Base-by-base conservation (phyloP, 2,888 invertebrate genomes). In the Quadroppia sp. region DNA sequence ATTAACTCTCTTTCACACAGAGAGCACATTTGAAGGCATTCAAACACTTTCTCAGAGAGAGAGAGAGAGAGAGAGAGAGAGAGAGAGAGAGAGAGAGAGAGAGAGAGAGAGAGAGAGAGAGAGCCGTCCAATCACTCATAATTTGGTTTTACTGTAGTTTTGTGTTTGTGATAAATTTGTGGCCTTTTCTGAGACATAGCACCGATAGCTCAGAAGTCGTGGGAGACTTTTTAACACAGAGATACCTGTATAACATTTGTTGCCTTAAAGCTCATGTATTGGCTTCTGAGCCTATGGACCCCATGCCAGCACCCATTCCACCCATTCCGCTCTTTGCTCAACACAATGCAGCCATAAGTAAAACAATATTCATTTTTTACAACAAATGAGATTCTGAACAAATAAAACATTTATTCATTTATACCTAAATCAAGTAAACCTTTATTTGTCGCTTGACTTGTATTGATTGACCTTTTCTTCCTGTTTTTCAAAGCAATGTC, bases 71-170 rank as follows among this genome's bases (percentile, higher is more conserved):
- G 17, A 50, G 50, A n/a, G 13, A 25, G 23, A n/a, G 13, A n/a
- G 20, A 20, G 25, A 59, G 20, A 64, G 64, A 64, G 20, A 64
- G 64, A 36, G 4, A 7, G 36, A 36, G 36, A 36, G 36, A 50
- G 7, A 50, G 17, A 20, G 17, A 50, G 13, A 25, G 23, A n/a
- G 13, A n/a, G 20, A 20, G 25, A 59, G 20, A 64, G 64, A 64
- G 20, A 64, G 64, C 64, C 64, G 64, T 61, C 15, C 36, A 64
- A 64, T 64, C 36, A 36, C n/a, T 64, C 64, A 64, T 64, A 64
- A 64, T 36, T 64, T 64, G 32, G 36, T 15, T 64, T 64, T 36
- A n/a, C n/a, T n/a, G n/a, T 36, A 64, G 32, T 64, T 64, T 20
- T 64, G 36, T 30, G 40, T n/a, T 23, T 36, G 9, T 64, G 64